Percentiles rank a stretch among this genome's conserved stretches.
Evolutionary conservation across 2,797 vertebrate genomes (phyloP).

Genomic region (Urosaurus nigricauda): DNA sequence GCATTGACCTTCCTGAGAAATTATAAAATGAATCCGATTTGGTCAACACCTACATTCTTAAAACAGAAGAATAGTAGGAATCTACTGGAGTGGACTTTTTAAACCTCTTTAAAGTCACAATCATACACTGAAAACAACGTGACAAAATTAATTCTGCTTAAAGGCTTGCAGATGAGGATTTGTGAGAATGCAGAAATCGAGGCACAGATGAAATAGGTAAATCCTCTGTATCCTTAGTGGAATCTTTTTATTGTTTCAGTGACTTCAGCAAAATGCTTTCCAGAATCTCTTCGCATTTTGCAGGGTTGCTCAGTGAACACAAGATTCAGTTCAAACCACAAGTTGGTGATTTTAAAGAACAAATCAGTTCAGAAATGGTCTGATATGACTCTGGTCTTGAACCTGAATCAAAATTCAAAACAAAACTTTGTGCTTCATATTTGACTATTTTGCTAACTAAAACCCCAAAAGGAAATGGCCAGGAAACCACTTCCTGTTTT

Average conservation of each 20-base stretch:
- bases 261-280: background rate
- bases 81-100: constrained; percentile 40
- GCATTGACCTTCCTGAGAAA: constrained; percentile 5
- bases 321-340: no score
- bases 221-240: constrained; percentile 3
- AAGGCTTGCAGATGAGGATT: constrained; percentile 40
- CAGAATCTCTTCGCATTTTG: background rate
- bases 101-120: constrained; percentile 41
- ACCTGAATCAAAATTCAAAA: no score
- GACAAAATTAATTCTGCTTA: constrained; percentile 67
- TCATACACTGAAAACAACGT: constrained; percentile 54
- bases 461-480: no score
- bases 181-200: constrained; percentile 19
- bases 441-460: no score
- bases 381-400: no score
- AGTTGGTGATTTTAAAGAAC: no score
- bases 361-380: no score
- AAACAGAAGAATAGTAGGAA: constrained; percentile 46
- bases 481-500: no score
- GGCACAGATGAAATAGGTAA: constrained; percentile 26
- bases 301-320: no score
- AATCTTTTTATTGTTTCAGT: constrained; percentile 25
- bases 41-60: constrained; percentile 10
- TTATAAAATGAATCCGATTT: constrained; percentile 15
- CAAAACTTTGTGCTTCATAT: no score